Evolutionary conservation across 2,888 invertebrate genomes (phyloP).

Genomic region (Nomada hirtipes): DNA sequence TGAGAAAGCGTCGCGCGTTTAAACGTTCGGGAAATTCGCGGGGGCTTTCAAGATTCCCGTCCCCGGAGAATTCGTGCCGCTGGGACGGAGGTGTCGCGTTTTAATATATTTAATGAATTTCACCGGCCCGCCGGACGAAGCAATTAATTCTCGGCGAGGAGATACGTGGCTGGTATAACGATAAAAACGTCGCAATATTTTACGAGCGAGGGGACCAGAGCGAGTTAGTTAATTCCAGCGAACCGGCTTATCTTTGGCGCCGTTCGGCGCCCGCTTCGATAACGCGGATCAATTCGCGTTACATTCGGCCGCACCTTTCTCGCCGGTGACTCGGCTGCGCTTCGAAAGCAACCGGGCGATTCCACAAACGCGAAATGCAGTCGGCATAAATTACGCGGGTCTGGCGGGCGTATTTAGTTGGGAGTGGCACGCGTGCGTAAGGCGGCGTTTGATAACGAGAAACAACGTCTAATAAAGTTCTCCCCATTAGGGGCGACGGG

Average conservation of each 20-base stretch:
- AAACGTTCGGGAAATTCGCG: neutral
- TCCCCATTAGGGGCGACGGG: slow-evolving; percentile 38
- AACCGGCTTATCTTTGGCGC: too few species aligned
- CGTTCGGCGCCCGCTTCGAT: slow-evolving; percentile 1
- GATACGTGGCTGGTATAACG: neutral
- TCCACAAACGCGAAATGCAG: slow-evolving; percentile 16
- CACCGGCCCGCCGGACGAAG: neutral
- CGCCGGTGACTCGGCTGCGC: too few species aligned
- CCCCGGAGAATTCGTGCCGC: neutral
- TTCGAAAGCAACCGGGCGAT: neutral
- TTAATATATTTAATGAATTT: slow-evolving; percentile 8
- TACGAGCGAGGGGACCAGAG: neutral
- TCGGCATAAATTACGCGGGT: neutral
- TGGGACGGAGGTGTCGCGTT: slow-evolving; percentile 1
- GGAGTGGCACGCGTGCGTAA: neutral
- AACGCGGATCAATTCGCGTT: slow-evolving; percentile 18
- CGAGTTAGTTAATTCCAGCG: neutral
- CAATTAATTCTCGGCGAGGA: slow-evolving; percentile 1
- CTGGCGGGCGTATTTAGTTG: neutral
- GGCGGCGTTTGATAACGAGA: slow-evolving; percentile 40
- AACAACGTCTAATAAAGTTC: slow-evolving; percentile 57
- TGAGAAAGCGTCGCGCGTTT: neutral
- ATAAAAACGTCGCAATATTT: slow-evolving; percentile 19
- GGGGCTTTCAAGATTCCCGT: neutral
- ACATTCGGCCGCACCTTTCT: neutral